These are phyloP conservation scores for Megathymus violae DNA, from an alignment of 1,140 invertebrate species.

Conservation along the genomic window DNA sequence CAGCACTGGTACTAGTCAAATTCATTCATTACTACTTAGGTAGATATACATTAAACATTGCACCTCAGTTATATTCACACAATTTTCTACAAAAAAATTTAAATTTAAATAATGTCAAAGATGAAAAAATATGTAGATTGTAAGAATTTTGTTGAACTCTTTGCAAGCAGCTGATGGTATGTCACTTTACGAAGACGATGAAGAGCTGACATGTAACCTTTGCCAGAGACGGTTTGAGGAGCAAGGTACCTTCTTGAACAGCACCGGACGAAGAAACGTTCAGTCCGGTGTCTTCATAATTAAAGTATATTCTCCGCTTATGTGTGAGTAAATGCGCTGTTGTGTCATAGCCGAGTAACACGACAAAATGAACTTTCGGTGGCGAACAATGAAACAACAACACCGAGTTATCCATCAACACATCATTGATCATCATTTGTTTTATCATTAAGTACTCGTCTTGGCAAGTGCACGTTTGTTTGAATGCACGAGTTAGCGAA, in stretches of 20 bases:
- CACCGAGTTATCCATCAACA: slow-evolving; percentile 36
- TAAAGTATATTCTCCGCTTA: slow-evolving; percentile 72
- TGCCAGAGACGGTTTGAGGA: slow-evolving; percentile 90
- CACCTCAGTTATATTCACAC: slow-evolving; percentile 29
- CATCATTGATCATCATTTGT: slow-evolving; percentile 51
- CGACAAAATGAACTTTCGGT: slow-evolving; percentile 20
- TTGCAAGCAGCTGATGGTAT: slow-evolving; percentile 88
- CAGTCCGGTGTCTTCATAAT: slow-evolving; percentile 71
- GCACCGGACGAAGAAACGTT: slow-evolving; percentile 64
- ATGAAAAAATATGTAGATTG: slow-evolving; percentile 59
- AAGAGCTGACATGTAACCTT: slow-evolving; percentile 87
- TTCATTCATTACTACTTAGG: slow-evolving; percentile 35
- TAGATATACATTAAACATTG: slow-evolving; percentile 28
- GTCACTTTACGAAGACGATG: slow-evolving; percentile 87
- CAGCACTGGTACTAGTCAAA: background rate
- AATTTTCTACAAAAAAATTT: slow-evolving; percentile 29
- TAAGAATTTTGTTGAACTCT: slow-evolving; percentile 79
- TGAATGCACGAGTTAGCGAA: slow-evolving; percentile 64
- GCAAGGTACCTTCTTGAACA: slow-evolving; percentile 86
- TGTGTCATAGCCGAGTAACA: slow-evolving; percentile 57
- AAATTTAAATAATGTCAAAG: slow-evolving; percentile 33
- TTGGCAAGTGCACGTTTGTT: slow-evolving; percentile 68
- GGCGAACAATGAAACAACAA: slow-evolving; percentile 33
- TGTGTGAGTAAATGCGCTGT: slow-evolving; percentile 83
- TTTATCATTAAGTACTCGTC: slow-evolving; percentile 50